Percentiles rank a stretch among this genome's conserved stretches.
Evolutionary conservation across 2,797 vertebrate genomes (phyloP).

Genomic region (Limnodromus scolopaceus): DNA sequence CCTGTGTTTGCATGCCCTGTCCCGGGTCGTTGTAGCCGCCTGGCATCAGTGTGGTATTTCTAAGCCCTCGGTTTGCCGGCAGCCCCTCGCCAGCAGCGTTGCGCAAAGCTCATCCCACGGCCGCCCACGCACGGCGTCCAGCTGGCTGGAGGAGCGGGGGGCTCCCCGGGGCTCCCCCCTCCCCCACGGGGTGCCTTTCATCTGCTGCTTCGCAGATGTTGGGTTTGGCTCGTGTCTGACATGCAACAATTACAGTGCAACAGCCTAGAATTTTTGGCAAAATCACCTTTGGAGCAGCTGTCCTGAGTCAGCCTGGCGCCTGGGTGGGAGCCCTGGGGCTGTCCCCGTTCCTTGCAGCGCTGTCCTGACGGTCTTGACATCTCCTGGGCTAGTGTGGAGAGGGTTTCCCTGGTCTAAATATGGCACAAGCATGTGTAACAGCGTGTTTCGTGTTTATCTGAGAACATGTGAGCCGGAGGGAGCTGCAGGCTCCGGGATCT

Average conservation of each 20-base stretch:
- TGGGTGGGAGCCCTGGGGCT: accelerated
- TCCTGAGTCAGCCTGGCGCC: background rate
- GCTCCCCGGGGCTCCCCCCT: background rate
- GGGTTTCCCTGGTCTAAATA: background rate
- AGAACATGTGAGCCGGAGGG: accelerated
- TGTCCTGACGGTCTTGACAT: background rate
- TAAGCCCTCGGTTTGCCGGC: background rate
- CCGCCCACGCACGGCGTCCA: accelerated
- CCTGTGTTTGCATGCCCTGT: background rate
- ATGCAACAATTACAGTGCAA: background rate
- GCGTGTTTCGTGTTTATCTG: background rate
- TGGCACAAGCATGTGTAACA: background rate
- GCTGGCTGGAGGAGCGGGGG: constrained; percentile 10
- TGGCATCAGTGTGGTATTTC: background rate
- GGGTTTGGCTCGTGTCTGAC: constrained; percentile 26
- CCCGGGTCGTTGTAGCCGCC: accelerated
- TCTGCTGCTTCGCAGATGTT: constrained; percentile 25
- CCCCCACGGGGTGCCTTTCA: background rate
- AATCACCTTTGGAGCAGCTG: constrained; percentile 36
- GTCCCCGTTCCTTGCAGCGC: accelerated
- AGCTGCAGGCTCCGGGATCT: background rate
- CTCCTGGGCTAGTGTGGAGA: background rate
- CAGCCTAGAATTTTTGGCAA: constrained; percentile 8
- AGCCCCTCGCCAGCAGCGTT: background rate
- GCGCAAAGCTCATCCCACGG: background rate